Conservation (phyloP, 2,888 invertebrate genomes). For the Rhimphoctona megacephalus region DNA sequence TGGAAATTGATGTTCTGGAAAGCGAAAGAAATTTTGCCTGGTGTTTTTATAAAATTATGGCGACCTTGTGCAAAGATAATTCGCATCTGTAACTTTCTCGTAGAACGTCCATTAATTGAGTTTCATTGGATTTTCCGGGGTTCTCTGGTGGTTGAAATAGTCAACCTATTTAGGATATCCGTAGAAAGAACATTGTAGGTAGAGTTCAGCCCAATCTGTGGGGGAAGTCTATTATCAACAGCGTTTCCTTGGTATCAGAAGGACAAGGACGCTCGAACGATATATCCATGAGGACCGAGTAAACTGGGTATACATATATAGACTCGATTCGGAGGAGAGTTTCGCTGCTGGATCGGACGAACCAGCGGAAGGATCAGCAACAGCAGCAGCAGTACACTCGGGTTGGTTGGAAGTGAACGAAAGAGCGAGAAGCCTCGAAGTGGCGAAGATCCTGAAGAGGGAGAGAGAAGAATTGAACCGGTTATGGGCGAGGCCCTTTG, state of each 20-base stretch:
- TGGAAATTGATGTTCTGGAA: no score
- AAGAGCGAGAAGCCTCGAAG: slow-evolving; percentile 63
- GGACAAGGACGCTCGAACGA: slow-evolving; percentile 28
- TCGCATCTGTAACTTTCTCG: background rate
- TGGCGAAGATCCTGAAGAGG: slow-evolving; percentile 72
- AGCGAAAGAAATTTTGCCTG: background rate
- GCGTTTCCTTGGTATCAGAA: slow-evolving; percentile 25
- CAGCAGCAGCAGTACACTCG: slow-evolving; percentile 67
- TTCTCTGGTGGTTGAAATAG: no score
- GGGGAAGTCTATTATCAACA: slow-evolving; percentile 39
- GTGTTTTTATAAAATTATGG: background rate
- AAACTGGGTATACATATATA: slow-evolving; percentile 42
- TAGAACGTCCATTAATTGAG: background rate
- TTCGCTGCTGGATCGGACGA: slow-evolving; percentile 56
- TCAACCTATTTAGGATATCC: background rate
- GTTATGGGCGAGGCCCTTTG: slow-evolving; percentile 85
- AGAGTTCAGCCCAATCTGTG: background rate
- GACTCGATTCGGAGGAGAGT: slow-evolving; percentile 31
- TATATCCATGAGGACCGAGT: slow-evolving; percentile 73
- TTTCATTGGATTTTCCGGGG: background rate
- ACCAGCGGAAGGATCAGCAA: slow-evolving; percentile 71
- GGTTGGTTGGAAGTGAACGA: slow-evolving; percentile 72
- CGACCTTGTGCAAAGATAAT: background rate
- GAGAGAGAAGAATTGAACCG: slow-evolving; percentile 79
- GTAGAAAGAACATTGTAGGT: background rate